Evolutionary conservation across 2,113 vertebrate species (phyloP), one percentile per base, ranked within the genome.

Genomic region (Brachyhypopomus occidentalis): DNA sequence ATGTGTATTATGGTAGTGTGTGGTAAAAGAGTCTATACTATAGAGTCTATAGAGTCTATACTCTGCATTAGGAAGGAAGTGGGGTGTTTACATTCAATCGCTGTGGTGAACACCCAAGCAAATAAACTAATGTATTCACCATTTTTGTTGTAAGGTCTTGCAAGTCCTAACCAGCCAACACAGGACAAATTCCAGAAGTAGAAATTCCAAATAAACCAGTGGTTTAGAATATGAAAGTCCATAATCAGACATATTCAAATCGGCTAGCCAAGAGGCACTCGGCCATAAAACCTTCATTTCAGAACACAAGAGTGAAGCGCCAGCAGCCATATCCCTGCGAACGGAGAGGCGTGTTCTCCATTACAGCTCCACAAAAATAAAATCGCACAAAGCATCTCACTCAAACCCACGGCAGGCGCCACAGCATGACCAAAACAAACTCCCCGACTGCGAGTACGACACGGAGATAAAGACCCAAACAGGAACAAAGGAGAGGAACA

Each of bases 351-450:
- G 1, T 78, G 19, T 81, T 58, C 48, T 84, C 22, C 17, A 62
- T 81, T 81, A 63, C 76, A 62, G 48, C 14, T 9, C 52, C n/a
- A 56, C 30, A 30, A 30, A 52, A 14, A 52, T 38, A 38, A 38
- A 75, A 71, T 69, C 48, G 8, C 70, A 36, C 25, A n/a, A 62
- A 48, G 48, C 27, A 77, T 72, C 79, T 81, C 55, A 52, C 56
- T 74, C 75, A 63, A 78, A 78, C 78, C 62, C 70, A 77, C 56
- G 63, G 79, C 70, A 81, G 79, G 70, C 73, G 52, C 75, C 30
- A 85, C 66, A 81, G 41, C 45, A 67, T 77, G 79, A 82, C 72
- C 22, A 84, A 78, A 81, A 79, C 45, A 84, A 63, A 78, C 77
- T 73, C 48, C 27, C 67, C 72, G 84, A 27, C 59, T 12, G 71